phyloP scores from a whole-genome alignment of 2,888 invertebrate genomes.

The Adineta ricciae region DNA sequence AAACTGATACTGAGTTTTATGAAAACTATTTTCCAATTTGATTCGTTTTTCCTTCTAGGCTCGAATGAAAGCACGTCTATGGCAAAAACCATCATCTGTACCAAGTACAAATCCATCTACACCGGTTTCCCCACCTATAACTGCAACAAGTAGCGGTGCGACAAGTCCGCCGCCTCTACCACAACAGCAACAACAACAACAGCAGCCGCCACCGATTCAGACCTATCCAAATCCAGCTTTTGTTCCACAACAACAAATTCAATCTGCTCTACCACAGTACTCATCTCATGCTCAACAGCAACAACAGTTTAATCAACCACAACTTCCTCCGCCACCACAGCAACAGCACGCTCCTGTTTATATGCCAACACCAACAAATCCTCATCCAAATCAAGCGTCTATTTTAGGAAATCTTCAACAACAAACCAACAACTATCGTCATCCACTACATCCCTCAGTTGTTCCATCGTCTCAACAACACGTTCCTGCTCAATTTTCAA shows the following conservation, averaged over 20 bases:
- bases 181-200: background rate
- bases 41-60: background rate
- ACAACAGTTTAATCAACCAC: conserved; percentile 1
- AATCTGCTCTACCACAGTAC: background rate
- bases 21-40: background rate
- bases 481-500: background rate
- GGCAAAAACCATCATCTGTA: conserved; percentile 11
- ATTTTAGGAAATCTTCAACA: background rate
- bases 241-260: conserved; percentile 5
- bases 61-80: conserved; percentile 13
- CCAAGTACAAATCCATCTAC: conserved; percentile 10
- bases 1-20: background rate
- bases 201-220: background rate
- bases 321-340: background rate
- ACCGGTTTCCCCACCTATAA: background rate
- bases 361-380: background rate
- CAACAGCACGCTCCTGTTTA: conserved; percentile 19
- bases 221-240: background rate
- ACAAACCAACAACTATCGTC: background rate
- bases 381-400: conserved; percentile 8
- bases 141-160: background rate
- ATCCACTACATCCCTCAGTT: background rate
- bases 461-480: background rate
- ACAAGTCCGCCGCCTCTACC: background rate
- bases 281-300: background rate